These are phyloP conservation scores for Diploptera punctata DNA, from an alignment of 2,888 invertebrate species.

Conservation along the genomic window DNA sequence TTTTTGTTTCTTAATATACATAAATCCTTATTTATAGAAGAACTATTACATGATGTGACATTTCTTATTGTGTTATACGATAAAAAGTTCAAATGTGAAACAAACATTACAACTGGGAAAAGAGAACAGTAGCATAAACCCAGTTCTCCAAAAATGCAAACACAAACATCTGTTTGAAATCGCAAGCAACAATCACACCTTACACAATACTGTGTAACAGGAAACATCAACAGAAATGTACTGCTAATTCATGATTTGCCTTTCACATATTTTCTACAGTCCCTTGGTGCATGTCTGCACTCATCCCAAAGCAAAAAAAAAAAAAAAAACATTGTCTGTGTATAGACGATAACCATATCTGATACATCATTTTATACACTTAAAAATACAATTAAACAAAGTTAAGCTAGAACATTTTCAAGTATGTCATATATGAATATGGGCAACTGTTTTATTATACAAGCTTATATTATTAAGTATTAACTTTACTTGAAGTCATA, in stretches of 20 bases:
- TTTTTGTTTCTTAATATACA: conserved; percentile 30
- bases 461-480: conserved; percentile 19
- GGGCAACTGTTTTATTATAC: conserved; percentile 12
- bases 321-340: background rate
- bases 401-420: conserved; percentile 26
- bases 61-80: conserved; percentile 17
- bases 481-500: conserved; percentile 13
- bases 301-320: conserved; percentile 12
- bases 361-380: conserved; percentile 19
- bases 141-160: conserved; percentile 21
- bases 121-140: conserved; percentile 1
- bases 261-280: background rate
- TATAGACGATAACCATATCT: conserved; percentile 8
- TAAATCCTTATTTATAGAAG: conserved; percentile 37
- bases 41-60: conserved; percentile 34
- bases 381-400: conserved; percentile 25
- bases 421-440: conserved; percentile 8
- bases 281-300: conserved; percentile 19
- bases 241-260: background rate
- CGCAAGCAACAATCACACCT: conserved; percentile 21
- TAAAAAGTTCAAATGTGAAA: conserved; percentile 35
- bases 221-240: conserved; percentile 13
- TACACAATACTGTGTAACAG: conserved; percentile 10
- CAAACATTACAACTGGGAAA: conserved; percentile 20
- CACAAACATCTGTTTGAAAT: conserved; percentile 25